These are phyloP conservation scores for Odontophorus gujanensis DNA, from an alignment of 2,113 vertebrate species.

Conservation along the genomic window DNA sequence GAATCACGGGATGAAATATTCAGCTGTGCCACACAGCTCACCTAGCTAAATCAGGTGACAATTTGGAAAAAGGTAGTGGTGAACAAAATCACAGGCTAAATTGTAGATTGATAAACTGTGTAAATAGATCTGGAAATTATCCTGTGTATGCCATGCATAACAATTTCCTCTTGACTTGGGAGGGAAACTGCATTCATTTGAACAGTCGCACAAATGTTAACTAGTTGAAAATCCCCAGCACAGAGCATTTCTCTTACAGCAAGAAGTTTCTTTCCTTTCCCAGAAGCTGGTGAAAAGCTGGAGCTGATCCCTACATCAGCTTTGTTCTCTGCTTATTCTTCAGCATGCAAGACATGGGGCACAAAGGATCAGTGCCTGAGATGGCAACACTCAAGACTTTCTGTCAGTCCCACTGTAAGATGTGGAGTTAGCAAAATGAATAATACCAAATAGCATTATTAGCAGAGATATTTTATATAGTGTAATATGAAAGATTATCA, in stretches of 20 bases:
- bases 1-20: not conserved
- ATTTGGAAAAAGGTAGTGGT: not conserved
- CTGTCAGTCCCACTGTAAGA: not conserved
- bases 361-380: not conserved
- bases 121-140: not conserved
- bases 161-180: not conserved
- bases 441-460: too few relatives aligned
- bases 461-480: too few relatives aligned
- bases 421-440: too few relatives aligned
- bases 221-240: not conserved
- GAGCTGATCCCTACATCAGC: not conserved
- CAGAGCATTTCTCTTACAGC: not conserved
- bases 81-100: not conserved
- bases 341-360: not conserved
- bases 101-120: not conserved
- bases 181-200: not conserved
- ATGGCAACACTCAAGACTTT: not conserved
- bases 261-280: not conserved
- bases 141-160: not conserved
- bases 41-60: not conserved
- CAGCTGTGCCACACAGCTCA: not conserved
- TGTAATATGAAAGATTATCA: too few relatives aligned
- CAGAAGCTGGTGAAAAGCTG: not conserved
- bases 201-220: not conserved
- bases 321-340: not conserved